Conservation (phyloP, 2,888 invertebrate genomes). For the Julus scandinavius region DNA sequence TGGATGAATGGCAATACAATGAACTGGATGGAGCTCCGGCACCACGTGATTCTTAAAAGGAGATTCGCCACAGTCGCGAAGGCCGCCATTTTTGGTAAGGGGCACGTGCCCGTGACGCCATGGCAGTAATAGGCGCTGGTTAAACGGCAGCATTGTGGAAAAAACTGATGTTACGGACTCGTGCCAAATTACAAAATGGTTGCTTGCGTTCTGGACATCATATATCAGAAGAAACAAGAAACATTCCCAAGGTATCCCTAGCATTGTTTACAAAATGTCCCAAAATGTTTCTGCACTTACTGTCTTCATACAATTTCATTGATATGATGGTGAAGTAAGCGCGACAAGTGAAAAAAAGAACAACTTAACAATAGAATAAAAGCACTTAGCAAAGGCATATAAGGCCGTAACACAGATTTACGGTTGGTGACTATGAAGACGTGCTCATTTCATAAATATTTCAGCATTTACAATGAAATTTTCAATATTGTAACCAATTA, state of each 20-base stretch:
- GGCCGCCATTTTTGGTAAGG: neutral
- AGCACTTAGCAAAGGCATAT: constrained; percentile 43
- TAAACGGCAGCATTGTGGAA: constrained; percentile 30
- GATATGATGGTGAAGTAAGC: neutral
- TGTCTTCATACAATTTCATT: too few relatives aligned
- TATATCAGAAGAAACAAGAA: too few relatives aligned
- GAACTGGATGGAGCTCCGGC: too few relatives aligned
- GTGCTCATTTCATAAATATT: constrained; percentile 25
- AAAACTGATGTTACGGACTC: neutral
- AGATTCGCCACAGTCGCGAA: too few relatives aligned
- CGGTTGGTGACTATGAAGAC: constrained; percentile 36
- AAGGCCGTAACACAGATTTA: neutral
- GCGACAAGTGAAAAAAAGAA: neutral
- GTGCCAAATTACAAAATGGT: neutral
- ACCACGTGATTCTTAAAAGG: too few relatives aligned
- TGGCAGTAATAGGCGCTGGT: constrained; percentile 36
- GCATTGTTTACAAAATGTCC: neutral
- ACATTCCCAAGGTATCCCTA: neutral
- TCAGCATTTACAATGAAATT: neutral
- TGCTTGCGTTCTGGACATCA: neutral
- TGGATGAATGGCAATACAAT: too few relatives aligned
- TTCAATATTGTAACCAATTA: neutral
- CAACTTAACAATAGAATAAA: constrained; percentile 43
- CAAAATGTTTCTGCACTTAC: too few relatives aligned
- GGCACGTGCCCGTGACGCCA: neutral